phyloP scores from a whole-genome alignment of 2,888 invertebrate genomes.

The Drosophila neotestacea region DNA sequence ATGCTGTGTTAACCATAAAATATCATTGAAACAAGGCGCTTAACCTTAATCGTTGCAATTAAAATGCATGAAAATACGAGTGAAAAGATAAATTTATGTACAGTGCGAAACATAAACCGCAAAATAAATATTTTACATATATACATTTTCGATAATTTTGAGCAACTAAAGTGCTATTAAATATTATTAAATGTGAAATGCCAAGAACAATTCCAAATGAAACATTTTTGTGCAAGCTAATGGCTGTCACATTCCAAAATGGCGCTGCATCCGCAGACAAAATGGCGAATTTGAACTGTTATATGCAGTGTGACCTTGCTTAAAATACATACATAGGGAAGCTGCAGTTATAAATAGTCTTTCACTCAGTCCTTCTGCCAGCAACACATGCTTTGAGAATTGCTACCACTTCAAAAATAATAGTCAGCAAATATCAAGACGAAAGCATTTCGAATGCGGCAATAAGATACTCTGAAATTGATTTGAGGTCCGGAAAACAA shows the following conservation, averaged over 20 bases:
- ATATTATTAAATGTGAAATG: conserved; percentile 18
- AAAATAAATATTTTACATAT: conserved; percentile 7
- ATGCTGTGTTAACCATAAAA: conserved; percentile 14
- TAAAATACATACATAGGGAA: conserved; percentile 26
- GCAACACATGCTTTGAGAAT: conserved; percentile 46
- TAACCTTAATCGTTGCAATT: conserved; percentile 30
- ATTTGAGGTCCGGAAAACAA: too few species aligned
- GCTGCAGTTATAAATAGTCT: conserved; percentile 52
- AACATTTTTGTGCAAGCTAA: conserved; percentile 49
- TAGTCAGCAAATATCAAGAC: conserved; percentile 17
- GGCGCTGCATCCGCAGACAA: conserved; percentile 35
- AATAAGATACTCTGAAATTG: neutral
- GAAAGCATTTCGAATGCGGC: neutral
- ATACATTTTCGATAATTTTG: conserved; percentile 16
- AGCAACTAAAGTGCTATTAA: conserved; percentile 19
- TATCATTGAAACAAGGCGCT: conserved; percentile 20
- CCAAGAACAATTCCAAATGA: conserved; percentile 28
- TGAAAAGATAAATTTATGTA: conserved; percentile 5
- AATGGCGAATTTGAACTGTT: conserved; percentile 31
- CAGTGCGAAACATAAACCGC: conserved; percentile 16
- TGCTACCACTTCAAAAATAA: conserved; percentile 26
- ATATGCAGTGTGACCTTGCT: conserved; percentile 48
- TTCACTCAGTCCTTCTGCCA: conserved; percentile 47
- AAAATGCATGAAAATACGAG: conserved; percentile 26
- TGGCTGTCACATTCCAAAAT: conserved; percentile 51